These are phyloP conservation scores for Zingel zingel DNA, from an alignment of 2,113 vertebrate genomes.

Conservation along the genomic window DNA sequence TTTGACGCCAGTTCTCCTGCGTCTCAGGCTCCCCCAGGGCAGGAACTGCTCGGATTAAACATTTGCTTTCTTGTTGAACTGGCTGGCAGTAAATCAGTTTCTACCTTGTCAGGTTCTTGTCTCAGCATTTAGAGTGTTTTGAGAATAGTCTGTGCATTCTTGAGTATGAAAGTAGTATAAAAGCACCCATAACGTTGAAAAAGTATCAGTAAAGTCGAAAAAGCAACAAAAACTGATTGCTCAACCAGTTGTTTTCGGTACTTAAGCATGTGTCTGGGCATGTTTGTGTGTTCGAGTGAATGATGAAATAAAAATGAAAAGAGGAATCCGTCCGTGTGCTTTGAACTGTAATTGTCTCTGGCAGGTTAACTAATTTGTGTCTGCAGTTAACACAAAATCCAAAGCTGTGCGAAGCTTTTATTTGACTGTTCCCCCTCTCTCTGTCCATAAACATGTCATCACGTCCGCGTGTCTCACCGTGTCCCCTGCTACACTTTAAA, in stretches of 20 bases:
- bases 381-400: neutral
- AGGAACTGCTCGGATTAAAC: neutral
- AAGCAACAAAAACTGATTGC: too few relatives aligned
- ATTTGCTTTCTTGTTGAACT: neutral
- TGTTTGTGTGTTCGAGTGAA: too few relatives aligned
- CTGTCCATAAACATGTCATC: slow-evolving; percentile 34
- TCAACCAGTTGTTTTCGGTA: too few relatives aligned
- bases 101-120: neutral
- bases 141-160: neutral
- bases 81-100: neutral
- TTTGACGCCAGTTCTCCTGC: too few relatives aligned
- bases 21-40: neutral
- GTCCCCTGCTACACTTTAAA: neutral
- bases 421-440: slow-evolving; percentile 25
- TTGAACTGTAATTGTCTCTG: too few relatives aligned
- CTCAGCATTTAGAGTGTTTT: neutral
- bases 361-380: too few relatives aligned
- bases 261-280: too few relatives aligned
- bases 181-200: too few relatives aligned
- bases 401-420: slow-evolving; percentile 40
- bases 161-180: too few relatives aligned
- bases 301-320: too few relatives aligned
- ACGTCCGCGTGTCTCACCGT: neutral
- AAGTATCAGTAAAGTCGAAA: too few relatives aligned
- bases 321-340: too few relatives aligned